phyloP scores from a whole-genome alignment of 2,888 invertebrate species.

The Parochlus steinenii region DNA sequence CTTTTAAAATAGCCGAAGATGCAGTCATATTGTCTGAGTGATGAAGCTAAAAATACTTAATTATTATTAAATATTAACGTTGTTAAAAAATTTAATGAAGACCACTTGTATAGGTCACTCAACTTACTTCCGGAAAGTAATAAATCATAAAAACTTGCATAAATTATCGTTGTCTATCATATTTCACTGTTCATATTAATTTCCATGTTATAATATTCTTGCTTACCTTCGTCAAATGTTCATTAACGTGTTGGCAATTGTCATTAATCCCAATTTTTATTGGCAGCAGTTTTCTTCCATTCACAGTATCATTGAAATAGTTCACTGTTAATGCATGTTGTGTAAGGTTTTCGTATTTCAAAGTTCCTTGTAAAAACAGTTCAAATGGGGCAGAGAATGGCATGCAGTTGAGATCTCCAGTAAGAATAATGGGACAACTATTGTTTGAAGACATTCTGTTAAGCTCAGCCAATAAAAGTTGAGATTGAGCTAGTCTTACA shows the following conservation, averaged over 20 bases:
- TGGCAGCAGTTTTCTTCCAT: conserved; percentile 22
- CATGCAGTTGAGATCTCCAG: conserved; percentile 84
- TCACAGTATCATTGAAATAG: conserved; percentile 6
- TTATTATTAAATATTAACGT: not conserved
- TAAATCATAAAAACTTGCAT: too few relatives aligned
- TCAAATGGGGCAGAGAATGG: conserved; percentile 56
- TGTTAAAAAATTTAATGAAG: too few relatives aligned
- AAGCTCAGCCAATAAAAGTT: conserved; percentile 68
- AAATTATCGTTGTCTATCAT: too few relatives aligned
- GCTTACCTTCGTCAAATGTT: too few relatives aligned
- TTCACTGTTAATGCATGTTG: conserved; percentile 10
- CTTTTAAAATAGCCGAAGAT: too few relatives aligned
- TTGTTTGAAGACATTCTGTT: conserved; percentile 51
- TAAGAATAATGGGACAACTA: conserved; percentile 57
- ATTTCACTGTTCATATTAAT: too few relatives aligned
- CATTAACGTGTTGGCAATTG: conserved; percentile 41
- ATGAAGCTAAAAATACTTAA: conserved; percentile 6
- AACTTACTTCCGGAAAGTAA: too few relatives aligned
- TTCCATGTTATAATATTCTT: too few relatives aligned
- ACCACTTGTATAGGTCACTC: too few relatives aligned
- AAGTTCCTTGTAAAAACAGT: conserved; percentile 43
- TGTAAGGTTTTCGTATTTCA: too few relatives aligned
- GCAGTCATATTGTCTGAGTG: too few relatives aligned
- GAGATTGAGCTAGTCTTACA: conserved; percentile 75
- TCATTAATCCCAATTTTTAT: conserved; percentile 36